Evolutionary conservation across 2,113 vertebrate species (phyloP), one percentile per base, ranked within the genome.

Genomic region (Hydropotes inermis): DNA sequence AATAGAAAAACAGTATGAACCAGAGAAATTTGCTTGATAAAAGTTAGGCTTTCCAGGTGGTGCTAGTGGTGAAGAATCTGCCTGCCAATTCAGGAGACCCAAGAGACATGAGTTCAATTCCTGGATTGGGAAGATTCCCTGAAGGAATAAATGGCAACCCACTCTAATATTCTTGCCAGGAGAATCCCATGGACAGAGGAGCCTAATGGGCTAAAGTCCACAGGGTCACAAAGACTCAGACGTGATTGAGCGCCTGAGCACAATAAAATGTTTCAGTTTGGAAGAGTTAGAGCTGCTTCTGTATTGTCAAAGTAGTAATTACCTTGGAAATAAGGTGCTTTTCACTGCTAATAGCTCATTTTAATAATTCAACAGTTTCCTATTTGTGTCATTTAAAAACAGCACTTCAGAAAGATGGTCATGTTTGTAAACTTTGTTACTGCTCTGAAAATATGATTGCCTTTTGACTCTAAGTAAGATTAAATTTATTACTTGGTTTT

Each of bases 331-430:
- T 54, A 91, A 94, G 64, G 64, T 60, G n/a, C 36, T 91, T 55
- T 16, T 50, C 16, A 12, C 2, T 52, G 23, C 52, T 88, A 61
- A 27, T 33, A 81, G 78, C 8, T 87, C 27, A 12, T 74, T 17
- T 92, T 92, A 94, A 52, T 92, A 87, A 97, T 87, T 83, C 61
- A 90, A 14, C 21, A 47, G 43, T 33, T 94, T 97, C 61, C 50
- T 95, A 39, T 89, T 54, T 30, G 30, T n/a, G 28, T 30, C 16
- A 67, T 92, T 67, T 52, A 79, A 84, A 81, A 54, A 36, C 7
- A 28, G 21, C 9, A 39, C 43, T 89, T 21, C 30, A 88, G 30
- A 60, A 61, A 27, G 60, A 82, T 21, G 30, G 28, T 50, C 0
- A 43, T 67, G 17, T 89, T 95, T 78, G 21, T 10, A 67, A 79